Conservation (phyloP, 2,113 vertebrate genomes). For the Mandrillus leucophaeus region DNA sequence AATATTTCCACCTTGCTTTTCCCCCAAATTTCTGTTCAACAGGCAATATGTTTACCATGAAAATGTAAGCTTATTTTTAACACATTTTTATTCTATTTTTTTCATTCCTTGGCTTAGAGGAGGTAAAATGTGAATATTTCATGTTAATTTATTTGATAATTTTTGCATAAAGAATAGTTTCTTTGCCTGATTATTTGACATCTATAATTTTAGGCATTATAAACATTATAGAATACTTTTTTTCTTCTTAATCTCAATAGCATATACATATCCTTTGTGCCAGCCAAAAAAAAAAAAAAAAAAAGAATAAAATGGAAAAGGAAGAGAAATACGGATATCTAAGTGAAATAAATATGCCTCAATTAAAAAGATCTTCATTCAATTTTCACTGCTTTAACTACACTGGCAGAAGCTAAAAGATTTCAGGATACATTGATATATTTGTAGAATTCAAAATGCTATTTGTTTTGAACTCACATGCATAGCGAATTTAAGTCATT, state of each 20-base stretch:
- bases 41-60: background rate
- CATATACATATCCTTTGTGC: background rate
- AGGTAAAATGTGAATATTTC: slow-evolving; percentile 54
- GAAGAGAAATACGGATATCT: background rate
- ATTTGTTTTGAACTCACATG: background rate
- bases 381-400: slow-evolving; percentile 22
- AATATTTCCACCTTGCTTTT: background rate
- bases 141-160: background rate
- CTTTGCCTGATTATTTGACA: background rate
- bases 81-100: background rate
- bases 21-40: background rate
- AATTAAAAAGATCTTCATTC: background rate
- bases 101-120: background rate
- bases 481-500: background rate
- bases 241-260: background rate
- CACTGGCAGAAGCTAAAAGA: background rate
- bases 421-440: background rate
- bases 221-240: background rate
- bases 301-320: background rate
- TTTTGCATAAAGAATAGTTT: slow-evolving; percentile 25
- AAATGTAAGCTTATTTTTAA: slow-evolving; percentile 36
- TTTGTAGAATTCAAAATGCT: background rate
- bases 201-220: slow-evolving; percentile 32
- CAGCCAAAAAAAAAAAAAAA: background rate
- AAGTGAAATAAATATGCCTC: background rate